A percentile compares a stretch with the other conserved stretches of the same genome.
phyloP scores from a whole-genome alignment of 2,113 vertebrate genomes.

The Aythya baeri region DNA sequence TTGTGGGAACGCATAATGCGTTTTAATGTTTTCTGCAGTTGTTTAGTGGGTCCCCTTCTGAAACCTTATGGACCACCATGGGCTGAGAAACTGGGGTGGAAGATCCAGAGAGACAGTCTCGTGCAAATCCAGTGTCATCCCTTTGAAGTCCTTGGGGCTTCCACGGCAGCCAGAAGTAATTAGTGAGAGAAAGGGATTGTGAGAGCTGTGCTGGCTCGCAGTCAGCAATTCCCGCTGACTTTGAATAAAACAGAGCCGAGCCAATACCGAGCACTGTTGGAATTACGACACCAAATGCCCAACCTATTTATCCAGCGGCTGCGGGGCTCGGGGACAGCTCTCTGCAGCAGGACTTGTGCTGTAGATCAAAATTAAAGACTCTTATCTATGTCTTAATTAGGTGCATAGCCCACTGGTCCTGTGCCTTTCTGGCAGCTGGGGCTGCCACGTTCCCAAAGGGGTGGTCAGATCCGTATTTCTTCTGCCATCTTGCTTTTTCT shows the following conservation, averaged over 20 bases:
- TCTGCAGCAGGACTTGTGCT: fast-evolving
- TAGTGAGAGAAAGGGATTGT: background rate
- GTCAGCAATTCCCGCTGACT: background rate
- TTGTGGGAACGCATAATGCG: background rate
- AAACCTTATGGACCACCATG: constrained; percentile 31
- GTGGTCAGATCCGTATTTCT: background rate
- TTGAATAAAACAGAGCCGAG: background rate
- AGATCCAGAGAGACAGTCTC: background rate
- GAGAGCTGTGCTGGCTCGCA: background rate
- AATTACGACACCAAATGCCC: fast-evolving
- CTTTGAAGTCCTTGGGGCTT: constrained; percentile 45
- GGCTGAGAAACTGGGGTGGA: constrained; percentile 2
- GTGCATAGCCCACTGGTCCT: background rate
- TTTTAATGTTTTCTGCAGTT: constrained; percentile 29
- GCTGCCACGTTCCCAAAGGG: background rate
- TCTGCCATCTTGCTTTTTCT: background rate
- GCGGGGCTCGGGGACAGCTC: fast-evolving
- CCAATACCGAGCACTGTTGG: background rate
- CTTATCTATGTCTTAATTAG: background rate
- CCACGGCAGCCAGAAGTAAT: constrained; percentile 54
- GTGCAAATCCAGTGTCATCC: background rate
- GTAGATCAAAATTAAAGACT: background rate
- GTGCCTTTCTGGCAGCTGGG: background rate
- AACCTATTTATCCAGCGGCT: background rate
- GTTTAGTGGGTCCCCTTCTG: background rate